Base-by-base conservation (phyloP, 2,797 vertebrate genomes). In the Sciurus carolinensis region DNA sequence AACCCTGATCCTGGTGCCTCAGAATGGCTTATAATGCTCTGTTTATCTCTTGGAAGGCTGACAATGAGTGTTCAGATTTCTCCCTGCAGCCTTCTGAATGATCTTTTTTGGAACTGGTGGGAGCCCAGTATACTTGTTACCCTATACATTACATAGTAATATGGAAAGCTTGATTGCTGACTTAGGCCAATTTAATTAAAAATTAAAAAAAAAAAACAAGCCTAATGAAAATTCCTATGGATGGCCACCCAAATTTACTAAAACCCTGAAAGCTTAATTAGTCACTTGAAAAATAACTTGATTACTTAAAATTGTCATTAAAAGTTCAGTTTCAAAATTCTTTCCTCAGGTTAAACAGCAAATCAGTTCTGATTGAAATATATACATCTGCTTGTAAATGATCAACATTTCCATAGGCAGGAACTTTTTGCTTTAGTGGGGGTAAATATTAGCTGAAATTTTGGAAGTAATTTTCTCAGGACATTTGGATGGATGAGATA, bases 1-100 rank as follows among this genome's bases (percentile, higher is more conserved):
- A 92, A 72, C 73, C 84, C 96, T 71, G 79, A 75, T 91, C 82
- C 90, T 2, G 5, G 91, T 73, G 87, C 96, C 91, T 94, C 92
- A 59, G 90, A 97, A 88, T 0, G 39, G 95, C 93, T 91, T 90
- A 66, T 76, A 97, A 88, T 90, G 77, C 94, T 97, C 95, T 98
- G 97, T 97, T 97, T 97, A 97, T 97, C 97, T 97, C 94, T 97
- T 97, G 97, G 97, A 96, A 73, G 36, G 1, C 26, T 95, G 97
- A 97, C 97, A 97, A 42, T 47, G 84, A 77, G 85, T 42, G 82
- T 77, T 97, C 97, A 75, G 82, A 87, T 97, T 97, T 97, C 97
- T 73, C 94, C 96, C 96, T 89, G 93, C 28, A 57, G 97, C 95
- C 39, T 96, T 95, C 89, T 47, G 52, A 94, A 36, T 52, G 87